Conservation (phyloP, 2,113 vertebrate genomes). For the Puntigrus tetrazona region DNA sequence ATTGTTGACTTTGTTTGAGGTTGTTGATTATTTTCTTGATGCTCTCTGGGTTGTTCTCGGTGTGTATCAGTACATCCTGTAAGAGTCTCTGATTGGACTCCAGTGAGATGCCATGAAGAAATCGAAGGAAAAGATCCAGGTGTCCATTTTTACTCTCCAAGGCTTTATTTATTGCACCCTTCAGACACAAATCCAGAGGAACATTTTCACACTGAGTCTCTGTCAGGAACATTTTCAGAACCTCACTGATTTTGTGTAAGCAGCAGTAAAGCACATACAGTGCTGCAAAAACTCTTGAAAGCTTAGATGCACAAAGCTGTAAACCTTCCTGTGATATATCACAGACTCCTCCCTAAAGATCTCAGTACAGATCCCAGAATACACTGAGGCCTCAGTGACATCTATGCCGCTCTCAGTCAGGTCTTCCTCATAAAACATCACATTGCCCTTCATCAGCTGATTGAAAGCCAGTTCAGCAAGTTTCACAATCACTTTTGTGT, state of each 20-base stretch:
- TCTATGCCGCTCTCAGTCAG: not conserved
- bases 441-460: slow-evolving; percentile 4
- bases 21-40: not conserved
- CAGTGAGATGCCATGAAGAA: slow-evolving; percentile 1
- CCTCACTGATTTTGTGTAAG: not conserved
- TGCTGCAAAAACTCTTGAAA: slow-evolving; percentile 17
- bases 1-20: not conserved
- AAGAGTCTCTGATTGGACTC: not conserved
- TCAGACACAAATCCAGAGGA: not conserved
- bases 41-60: not conserved
- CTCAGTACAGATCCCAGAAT: slow-evolving; percentile 7
- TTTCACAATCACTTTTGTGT: not conserved
- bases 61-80: not conserved
- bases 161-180: not conserved
- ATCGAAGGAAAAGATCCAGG: not conserved
- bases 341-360: slow-evolving; percentile 12
- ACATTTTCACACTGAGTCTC: not conserved
- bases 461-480: not conserved
- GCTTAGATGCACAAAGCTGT: not conserved
- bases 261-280: not conserved
- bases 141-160: not conserved
- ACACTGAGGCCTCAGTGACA: not conserved
- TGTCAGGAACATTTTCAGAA: not conserved
- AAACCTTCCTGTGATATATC: not conserved
- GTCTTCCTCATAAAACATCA: slow-evolving; percentile 11